These are phyloP conservation scores for Solenodon paradoxus DNA, from an alignment of 2,113 vertebrate genomes.

Conservation along the genomic window DNA sequence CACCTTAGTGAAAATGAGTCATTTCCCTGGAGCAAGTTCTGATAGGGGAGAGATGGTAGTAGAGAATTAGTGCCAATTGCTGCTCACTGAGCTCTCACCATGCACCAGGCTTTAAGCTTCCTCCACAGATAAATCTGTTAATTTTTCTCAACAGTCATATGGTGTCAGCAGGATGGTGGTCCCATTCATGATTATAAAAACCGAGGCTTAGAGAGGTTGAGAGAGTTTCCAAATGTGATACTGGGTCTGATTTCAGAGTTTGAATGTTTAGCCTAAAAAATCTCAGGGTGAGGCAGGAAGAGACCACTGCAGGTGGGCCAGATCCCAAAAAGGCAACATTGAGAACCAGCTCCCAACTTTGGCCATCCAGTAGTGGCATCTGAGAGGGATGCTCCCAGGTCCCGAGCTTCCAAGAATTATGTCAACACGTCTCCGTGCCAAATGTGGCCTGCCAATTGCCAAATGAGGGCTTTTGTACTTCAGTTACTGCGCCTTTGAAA, in stretches of 20 bases:
- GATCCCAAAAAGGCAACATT: not conserved
- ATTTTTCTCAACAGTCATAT: not conserved
- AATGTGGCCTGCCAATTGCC: rapidly evolving
- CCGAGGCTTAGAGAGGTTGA: not conserved
- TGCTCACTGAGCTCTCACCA: not conserved
- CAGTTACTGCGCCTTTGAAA: not conserved
- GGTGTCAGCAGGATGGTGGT: too few species aligned
- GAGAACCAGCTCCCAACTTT: not conserved
- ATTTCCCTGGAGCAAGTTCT: not conserved
- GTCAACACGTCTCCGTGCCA: rapidly evolving
- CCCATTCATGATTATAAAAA: not conserved
- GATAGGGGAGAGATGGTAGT: not conserved
- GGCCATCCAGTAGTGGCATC: not conserved
- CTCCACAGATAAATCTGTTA: not conserved
- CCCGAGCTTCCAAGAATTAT: not conserved
- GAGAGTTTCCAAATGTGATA: not conserved
- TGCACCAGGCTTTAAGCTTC: not conserved
- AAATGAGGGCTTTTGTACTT: not conserved
- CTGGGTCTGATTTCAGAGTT: not conserved
- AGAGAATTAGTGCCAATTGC: not conserved
- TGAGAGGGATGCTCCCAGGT: not conserved
- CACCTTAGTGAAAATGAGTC: not conserved
- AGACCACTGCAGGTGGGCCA: not conserved
- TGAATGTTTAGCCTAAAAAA: not conserved
- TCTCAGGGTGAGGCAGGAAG: not conserved